Conservation (phyloP, 2,113 vertebrate genomes). For the Channa maculata region DNA sequence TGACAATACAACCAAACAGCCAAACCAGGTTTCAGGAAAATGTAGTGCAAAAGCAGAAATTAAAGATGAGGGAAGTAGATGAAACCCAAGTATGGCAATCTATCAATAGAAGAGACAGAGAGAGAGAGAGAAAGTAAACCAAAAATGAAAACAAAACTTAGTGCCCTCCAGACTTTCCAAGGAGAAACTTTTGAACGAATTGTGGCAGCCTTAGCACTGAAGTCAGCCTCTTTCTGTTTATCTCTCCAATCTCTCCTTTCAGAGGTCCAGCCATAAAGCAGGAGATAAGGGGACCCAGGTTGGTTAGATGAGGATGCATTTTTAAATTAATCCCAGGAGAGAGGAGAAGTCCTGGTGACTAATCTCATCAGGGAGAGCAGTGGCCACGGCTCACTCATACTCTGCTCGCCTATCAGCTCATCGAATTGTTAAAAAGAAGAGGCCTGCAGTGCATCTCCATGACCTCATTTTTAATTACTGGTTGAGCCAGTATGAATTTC, state of each 20-base stretch:
- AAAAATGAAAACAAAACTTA: slow-evolving; percentile 17
- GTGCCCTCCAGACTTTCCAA: slow-evolving; percentile 42
- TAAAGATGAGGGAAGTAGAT: slow-evolving; percentile 4
- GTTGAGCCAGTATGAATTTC: not conserved
- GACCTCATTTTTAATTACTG: slow-evolving; percentile 62
- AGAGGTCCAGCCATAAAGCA: slow-evolving; percentile 24
- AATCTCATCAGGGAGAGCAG: slow-evolving; percentile 65
- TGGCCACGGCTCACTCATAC: slow-evolving; percentile 31
- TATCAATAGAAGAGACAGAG: slow-evolving; percentile 43
- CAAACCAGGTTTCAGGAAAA: slow-evolving; percentile 11
- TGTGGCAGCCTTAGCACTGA: slow-evolving; percentile 29
- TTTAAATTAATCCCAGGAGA: slow-evolving; percentile 62
- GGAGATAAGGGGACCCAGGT: slow-evolving; percentile 59
- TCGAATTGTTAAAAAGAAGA: slow-evolving; percentile 62
- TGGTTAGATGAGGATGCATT: slow-evolving; percentile 63
- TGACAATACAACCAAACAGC: not conserved
- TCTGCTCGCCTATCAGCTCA: slow-evolving; percentile 63
- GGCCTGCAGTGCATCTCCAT: slow-evolving; percentile 57
- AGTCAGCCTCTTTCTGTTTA: not conserved
- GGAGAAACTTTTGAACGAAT: slow-evolving; percentile 19
- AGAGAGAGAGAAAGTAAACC: slow-evolving; percentile 10
- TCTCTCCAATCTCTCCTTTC: not conserved
- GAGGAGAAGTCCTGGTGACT: slow-evolving; percentile 63
- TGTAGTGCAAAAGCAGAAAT: slow-evolving; percentile 19
- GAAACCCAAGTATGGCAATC: slow-evolving; percentile 61